Percentiles rank a stretch among this genome's conserved stretches.
Evolutionary conservation across 1,140 invertebrate genomes (phyloP).

Genomic region (Drosophila simulans): DNA sequence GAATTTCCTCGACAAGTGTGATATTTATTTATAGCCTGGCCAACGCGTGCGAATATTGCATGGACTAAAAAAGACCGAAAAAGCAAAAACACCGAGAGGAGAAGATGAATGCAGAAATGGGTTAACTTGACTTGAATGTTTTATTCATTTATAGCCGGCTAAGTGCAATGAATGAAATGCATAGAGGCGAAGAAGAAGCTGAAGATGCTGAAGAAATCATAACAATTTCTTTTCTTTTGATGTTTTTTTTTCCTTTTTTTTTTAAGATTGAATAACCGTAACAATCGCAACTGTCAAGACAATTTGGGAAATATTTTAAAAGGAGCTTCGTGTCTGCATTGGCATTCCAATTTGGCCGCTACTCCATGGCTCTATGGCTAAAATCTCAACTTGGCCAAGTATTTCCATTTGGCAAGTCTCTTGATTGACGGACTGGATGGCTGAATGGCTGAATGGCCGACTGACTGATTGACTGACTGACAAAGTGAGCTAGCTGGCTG

Average conservation of each 20-base stretch:
- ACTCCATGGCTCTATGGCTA: constrained; percentile 18
- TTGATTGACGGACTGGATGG: constrained; percentile 24
- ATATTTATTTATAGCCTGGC: constrained; percentile 73
- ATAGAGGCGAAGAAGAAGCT: background rate
- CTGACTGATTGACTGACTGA: constrained; percentile 28
- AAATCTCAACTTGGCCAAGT: constrained; percentile 38
- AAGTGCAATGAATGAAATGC: constrained; percentile 62
- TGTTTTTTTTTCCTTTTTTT: background rate
- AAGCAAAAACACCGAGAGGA: constrained; percentile 12
- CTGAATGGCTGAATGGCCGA: constrained; percentile 18
- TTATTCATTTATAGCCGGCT: constrained; percentile 57
- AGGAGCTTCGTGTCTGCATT: constrained; percentile 47
- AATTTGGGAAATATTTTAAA: constrained; percentile 65
- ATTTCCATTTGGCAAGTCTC: constrained; percentile 39
- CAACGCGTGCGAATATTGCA: constrained; percentile 46
- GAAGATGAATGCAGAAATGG: constrained; percentile 74
- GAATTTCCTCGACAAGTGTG: constrained; percentile 72
- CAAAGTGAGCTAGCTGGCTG: constrained; percentile 8
- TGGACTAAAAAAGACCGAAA: constrained; percentile 18
- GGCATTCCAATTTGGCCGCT: constrained; percentile 44
- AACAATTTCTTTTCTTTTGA: constrained; percentile 47
- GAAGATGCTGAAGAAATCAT: constrained; percentile 43
- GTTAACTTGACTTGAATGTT: constrained; percentile 66
- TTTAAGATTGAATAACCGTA: constrained; percentile 45
- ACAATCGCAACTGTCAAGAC: constrained; percentile 66